Evolutionary conservation across 2,888 invertebrate genomes (phyloP).

Genomic region (Neuroscelio doddi): DNA sequence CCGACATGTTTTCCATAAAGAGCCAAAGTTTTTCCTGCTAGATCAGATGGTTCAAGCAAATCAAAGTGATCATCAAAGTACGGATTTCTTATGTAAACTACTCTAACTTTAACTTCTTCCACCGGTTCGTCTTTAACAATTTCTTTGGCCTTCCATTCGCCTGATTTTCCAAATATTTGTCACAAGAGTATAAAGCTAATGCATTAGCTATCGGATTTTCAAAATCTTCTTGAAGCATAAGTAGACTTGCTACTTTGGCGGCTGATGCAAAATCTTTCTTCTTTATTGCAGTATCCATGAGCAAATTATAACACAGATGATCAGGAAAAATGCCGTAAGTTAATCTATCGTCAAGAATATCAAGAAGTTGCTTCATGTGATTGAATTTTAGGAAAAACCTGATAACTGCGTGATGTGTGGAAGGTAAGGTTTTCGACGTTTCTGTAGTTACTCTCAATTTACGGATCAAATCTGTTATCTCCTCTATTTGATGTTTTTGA

Average conservation of each 20-base stretch:
- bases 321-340: conserved; percentile 96
- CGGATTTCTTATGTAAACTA: conserved; percentile 85
- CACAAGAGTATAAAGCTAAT: conserved; percentile 83
- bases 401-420: conserved; percentile 88
- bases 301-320: conserved; percentile 82
- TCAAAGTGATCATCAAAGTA: conserved; percentile 94
- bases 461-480: conserved; percentile 81
- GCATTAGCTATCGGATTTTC: conserved; percentile 80
- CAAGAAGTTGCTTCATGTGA: conserved; percentile 76
- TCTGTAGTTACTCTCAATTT: conserved; percentile 83
- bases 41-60: conserved; percentile 79
- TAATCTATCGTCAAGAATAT: conserved; percentile 84
- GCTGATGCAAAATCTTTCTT: conserved; percentile 80
- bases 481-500: conserved; percentile 77
- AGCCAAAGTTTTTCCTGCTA: conserved; percentile 88
- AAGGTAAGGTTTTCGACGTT: conserved; percentile 81
- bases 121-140: conserved; percentile 67
- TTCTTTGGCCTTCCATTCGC: conserved; percentile 72
- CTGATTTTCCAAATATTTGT: conserved; percentile 78
- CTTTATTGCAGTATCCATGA: conserved; percentile 86
- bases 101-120: conserved; percentile 83
- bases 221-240: conserved; percentile 93
- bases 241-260: conserved; percentile 82
- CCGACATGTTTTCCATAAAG: conserved; percentile 75
- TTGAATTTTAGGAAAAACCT: conserved; percentile 75